phyloP scores from a whole-genome alignment of 2,797 vertebrate species.

The Setipinna tenuifilis region DNA sequence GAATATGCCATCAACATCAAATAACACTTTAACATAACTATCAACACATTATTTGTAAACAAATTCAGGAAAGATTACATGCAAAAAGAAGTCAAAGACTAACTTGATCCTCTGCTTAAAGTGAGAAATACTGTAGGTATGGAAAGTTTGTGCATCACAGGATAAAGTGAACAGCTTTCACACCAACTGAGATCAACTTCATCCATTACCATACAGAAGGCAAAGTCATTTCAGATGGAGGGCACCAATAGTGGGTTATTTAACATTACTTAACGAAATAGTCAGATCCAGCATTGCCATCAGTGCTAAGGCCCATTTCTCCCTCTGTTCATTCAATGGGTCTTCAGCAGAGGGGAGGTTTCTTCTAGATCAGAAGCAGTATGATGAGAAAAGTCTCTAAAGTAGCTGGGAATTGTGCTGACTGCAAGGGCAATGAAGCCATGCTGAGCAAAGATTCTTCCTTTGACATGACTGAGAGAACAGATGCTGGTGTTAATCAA shows the following conservation, averaged over 20 bases:
- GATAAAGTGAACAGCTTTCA: neutral
- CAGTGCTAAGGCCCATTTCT: neutral
- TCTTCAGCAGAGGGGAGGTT: neutral
- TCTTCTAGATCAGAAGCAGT: neutral
- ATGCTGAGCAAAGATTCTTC: neutral
- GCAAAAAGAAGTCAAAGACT: neutral
- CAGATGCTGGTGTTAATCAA: neutral
- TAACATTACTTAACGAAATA: neutral
- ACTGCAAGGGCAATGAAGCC: neutral
- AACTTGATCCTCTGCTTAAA: neutral
- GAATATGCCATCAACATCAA: neutral
- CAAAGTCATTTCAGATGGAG: neutral
- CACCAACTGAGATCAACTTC: neutral
- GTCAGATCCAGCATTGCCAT: neutral
- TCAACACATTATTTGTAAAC: conserved; percentile 10
- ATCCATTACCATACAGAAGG: neutral
- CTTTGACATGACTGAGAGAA: no score
- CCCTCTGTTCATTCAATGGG: neutral
- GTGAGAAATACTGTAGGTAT: neutral
- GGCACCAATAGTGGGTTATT: neutral
- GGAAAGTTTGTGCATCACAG: neutral
- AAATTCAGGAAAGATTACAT: neutral
- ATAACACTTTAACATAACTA: neutral
- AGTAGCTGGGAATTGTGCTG: neutral
- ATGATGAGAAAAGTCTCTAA: neutral